phyloP scores from a whole-genome alignment of 2,888 invertebrate species.

The Drosophila demipolita region DNA sequence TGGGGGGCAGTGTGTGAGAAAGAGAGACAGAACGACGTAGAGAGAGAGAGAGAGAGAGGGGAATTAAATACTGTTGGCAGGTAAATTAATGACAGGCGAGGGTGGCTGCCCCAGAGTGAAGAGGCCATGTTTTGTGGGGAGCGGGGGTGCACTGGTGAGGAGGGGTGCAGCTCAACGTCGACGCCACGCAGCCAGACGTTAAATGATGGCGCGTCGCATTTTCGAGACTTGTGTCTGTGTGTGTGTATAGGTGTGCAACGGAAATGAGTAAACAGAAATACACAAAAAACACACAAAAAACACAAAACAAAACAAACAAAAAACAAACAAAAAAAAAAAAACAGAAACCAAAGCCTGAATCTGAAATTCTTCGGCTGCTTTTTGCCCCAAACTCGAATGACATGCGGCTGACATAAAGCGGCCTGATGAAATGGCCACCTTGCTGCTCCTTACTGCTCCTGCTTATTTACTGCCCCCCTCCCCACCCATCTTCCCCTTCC shows the following conservation, averaged over 20 bases:
- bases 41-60: not conserved
- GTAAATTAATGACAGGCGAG: constrained; percentile 60
- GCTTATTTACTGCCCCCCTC: not conserved
- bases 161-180: constrained; percentile 47
- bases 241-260: constrained; percentile 57
- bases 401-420: constrained; percentile 68
- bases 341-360: constrained; percentile 64
- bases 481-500: too few species aligned
- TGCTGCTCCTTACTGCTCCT: not conserved
- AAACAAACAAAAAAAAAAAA: constrained; percentile 3
- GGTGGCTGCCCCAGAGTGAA: constrained; percentile 53
- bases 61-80: constrained; percentile 55
- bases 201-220: constrained; percentile 69
- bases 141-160: constrained; percentile 10
- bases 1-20: not conserved
- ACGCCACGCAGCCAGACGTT: constrained; percentile 63
- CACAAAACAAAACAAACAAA: not conserved
- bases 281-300: constrained; percentile 18
- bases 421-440: constrained; percentile 48
- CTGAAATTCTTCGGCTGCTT: constrained; percentile 69
- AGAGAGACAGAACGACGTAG: not conserved
- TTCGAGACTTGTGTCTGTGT: constrained; percentile 15
- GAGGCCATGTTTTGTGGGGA: constrained; percentile 11
- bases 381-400: constrained; percentile 66
- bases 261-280: constrained; percentile 74